Evolutionary conservation across 2,888 invertebrate genomes (phyloP).

Genomic region (Platerodrilus igneus): DNA sequence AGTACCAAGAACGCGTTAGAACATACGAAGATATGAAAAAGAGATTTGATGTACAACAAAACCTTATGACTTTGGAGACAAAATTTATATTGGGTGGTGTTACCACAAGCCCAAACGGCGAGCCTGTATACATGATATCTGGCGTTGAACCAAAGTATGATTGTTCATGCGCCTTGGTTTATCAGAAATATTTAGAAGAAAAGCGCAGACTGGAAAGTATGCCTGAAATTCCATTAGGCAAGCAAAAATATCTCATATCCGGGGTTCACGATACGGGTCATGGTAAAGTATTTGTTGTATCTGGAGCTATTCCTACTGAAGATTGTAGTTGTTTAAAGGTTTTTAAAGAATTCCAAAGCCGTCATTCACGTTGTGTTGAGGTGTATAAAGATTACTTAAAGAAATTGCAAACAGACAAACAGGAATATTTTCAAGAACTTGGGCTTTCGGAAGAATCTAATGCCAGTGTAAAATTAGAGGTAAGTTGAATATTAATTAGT

Average conservation of each 20-base stretch:
- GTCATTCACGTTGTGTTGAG: constrained; percentile 36
- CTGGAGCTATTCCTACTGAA: constrained; percentile 30
- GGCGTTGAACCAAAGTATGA: constrained; percentile 12
- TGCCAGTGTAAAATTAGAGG: too few species aligned
- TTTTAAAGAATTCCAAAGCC: constrained; percentile 33
- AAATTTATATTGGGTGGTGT: constrained; percentile 29
- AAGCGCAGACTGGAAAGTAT: constrained; percentile 32
- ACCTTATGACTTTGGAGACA: constrained; percentile 19
- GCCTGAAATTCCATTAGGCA: constrained; percentile 33
- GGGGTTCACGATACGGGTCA: constrained; percentile 39
- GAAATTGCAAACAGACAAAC: constrained; percentile 28
- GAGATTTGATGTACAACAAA: constrained; percentile 18
- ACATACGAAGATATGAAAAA: constrained; percentile 23
- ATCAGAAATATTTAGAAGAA: constrained; percentile 29
- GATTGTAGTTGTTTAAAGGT: constrained; percentile 40
- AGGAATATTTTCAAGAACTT: constrained; percentile 29
- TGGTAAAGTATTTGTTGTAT: constrained; percentile 40
- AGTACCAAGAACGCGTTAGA: constrained; percentile 28
- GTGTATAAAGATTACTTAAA: constrained; percentile 29
- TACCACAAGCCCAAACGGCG: constrained; percentile 29
- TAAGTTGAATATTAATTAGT: too few species aligned
- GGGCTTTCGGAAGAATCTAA: too few species aligned
- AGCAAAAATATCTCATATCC: constrained; percentile 36
- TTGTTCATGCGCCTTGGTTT: constrained; percentile 6
- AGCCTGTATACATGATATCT: constrained; percentile 31